phyloP scores from a whole-genome alignment of 2,797 vertebrate genomes.

The Otus scops region DNA sequence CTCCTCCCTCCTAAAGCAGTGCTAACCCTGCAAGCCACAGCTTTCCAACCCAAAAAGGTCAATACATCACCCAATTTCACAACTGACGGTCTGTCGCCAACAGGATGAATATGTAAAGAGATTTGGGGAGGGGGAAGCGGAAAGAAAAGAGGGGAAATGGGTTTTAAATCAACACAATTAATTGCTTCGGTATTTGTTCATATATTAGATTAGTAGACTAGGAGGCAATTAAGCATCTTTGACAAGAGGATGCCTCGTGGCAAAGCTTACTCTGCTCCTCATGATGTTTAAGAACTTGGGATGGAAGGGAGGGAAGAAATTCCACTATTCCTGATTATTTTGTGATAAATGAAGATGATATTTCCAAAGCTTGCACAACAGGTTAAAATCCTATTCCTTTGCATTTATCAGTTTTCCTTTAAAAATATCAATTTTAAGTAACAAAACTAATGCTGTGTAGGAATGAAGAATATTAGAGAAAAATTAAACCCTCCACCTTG shows the following conservation, averaged over 20 bases:
- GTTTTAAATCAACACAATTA: constrained; percentile 13
- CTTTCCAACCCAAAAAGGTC: neutral
- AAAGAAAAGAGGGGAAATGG: neutral
- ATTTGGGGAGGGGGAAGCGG: neutral
- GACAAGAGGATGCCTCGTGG: neutral
- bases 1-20: neutral
- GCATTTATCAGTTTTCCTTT: neutral
- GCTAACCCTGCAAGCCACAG: neutral
- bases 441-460: neutral
- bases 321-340: neutral
- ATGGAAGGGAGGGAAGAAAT: neutral
- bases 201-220: neutral
- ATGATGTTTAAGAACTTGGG: neutral
- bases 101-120: neutral
- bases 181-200: neutral
- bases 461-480: neutral
- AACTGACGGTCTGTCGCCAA: accelerated
- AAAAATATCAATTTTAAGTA: neutral
- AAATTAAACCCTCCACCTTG: neutral
- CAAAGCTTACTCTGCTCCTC: neutral
- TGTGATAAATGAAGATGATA: neutral
- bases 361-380: neutral
- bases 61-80: neutral
- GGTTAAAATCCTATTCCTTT: neutral
- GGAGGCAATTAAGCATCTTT: neutral